A percentile compares a stretch with the other conserved stretches of the same genome.
These are phyloP conservation scores for Smittia aterrima DNA, from an alignment of 2,888 invertebrate genomes.

Conservation along the genomic window DNA sequence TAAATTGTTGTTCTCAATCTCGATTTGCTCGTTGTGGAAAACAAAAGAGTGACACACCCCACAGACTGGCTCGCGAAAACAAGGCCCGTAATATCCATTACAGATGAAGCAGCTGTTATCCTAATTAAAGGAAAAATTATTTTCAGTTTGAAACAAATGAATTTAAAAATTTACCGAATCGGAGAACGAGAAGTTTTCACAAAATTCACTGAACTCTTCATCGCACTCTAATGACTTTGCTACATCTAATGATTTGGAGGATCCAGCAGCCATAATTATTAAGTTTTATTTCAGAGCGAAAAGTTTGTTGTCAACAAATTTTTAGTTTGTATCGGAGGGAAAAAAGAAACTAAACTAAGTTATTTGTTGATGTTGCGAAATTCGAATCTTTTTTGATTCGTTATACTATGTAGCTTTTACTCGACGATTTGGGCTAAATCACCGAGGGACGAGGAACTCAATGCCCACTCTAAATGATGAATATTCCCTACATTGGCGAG, in stretches of 20 bases:
- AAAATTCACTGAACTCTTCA: conserved; percentile 45
- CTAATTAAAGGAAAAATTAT: neutral
- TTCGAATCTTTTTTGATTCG: no score
- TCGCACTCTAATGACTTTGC: conserved; percentile 2
- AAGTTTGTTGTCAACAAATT: neutral
- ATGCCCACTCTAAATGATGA: no score
- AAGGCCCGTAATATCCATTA: conserved; percentile 89
- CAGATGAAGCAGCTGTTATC: conserved; percentile 68
- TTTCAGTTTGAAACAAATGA: neutral
- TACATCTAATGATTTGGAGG: neutral
- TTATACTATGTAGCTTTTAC: no score
- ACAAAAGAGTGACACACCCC: conserved; percentile 88
- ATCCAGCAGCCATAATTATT: conserved; percentile 20
- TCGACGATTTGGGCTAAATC: no score
- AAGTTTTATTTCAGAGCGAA: no score
- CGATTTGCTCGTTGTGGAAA: conserved; percentile 62
- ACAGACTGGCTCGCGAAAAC: conserved; percentile 87
- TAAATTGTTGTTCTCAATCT: conserved; percentile 46
- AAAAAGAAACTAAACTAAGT: neutral
- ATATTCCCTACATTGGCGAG: no score
- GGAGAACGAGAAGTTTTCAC: conserved; percentile 45
- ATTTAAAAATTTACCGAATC: conserved; percentile 44
- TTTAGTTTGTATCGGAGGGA: neutral
- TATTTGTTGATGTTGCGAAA: neutral
- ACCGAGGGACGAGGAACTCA: no score